phyloP scores from a whole-genome alignment of 2,113 vertebrate species.

The Cariama cristata region DNA sequence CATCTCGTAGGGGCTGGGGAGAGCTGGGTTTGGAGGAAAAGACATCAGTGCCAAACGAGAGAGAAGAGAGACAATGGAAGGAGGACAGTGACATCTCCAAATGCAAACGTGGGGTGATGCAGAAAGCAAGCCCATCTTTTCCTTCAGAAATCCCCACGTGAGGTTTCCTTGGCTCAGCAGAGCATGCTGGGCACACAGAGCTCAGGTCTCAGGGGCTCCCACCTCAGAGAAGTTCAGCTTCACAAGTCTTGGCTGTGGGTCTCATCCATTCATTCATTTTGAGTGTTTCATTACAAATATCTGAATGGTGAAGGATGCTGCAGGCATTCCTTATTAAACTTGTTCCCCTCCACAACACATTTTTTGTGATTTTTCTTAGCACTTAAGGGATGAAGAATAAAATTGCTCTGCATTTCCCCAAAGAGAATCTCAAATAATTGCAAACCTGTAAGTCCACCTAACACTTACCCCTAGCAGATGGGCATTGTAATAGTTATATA shows the following conservation, averaged over 20 bases:
- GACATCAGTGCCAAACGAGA: background rate
- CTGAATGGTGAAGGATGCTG: background rate
- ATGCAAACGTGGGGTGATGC: fast-evolving
- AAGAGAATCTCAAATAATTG: background rate
- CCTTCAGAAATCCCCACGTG: background rate
- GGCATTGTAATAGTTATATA: fast-evolving
- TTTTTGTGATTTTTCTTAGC: background rate
- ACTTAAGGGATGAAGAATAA: background rate
- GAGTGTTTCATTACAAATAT: background rate
- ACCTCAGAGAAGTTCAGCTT: background rate
- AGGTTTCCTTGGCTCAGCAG: background rate
- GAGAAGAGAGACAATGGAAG: fast-evolving
- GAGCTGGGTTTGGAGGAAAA: background rate
- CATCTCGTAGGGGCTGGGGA: fast-evolving
- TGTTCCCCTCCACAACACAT: background rate
- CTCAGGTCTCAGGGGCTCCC: background rate
- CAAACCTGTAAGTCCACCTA: background rate
- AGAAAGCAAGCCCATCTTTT: background rate
- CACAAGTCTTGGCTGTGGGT: background rate
- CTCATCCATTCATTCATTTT: background rate
- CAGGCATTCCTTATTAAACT: background rate
- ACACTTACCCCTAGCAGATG: background rate
- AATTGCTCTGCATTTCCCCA: background rate
- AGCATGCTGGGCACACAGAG: background rate
- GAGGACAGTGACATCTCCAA: background rate